These are phyloP conservation scores for Hirundichthys speculiger DNA, from an alignment of 2,113 vertebrate genomes.

Conservation along the genomic window DNA sequence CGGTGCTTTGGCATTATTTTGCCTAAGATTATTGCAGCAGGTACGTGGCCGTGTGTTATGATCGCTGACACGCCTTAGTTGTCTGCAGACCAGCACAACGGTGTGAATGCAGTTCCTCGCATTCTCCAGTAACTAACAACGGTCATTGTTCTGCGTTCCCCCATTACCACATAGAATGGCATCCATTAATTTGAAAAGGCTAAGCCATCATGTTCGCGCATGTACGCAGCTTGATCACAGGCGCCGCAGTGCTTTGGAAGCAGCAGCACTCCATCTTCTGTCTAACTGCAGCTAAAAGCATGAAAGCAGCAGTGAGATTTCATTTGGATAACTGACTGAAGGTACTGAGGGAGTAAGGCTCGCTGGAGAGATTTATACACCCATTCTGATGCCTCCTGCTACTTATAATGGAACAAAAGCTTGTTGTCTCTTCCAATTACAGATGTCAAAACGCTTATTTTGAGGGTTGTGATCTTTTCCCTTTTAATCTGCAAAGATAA, in stretches of 20 bases:
- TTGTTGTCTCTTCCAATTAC: slow-evolving; percentile 85
- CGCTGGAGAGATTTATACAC: slow-evolving; percentile 70
- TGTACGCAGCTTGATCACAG: slow-evolving; percentile 64
- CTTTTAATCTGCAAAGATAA: slow-evolving; percentile 88
- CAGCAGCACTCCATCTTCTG: slow-evolving; percentile 77
- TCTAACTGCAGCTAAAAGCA: slow-evolving; percentile 73
- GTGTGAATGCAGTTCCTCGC: slow-evolving; percentile 10
- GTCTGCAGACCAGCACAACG: slow-evolving; percentile 7
- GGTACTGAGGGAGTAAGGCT: slow-evolving; percentile 72
- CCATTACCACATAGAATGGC: slow-evolving; percentile 55
- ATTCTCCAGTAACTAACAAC: slow-evolving; percentile 50
- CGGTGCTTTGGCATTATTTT: slow-evolving; percentile 46
- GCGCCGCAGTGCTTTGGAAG: slow-evolving; percentile 50
- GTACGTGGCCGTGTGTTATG: slow-evolving; percentile 16
- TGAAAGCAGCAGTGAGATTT: slow-evolving; percentile 78
- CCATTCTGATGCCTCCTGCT: slow-evolving; percentile 71
- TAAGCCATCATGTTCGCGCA: slow-evolving; percentile 59
- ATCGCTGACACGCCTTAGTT: slow-evolving; percentile 24
- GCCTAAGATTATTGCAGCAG: slow-evolving; percentile 37
- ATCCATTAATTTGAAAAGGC: slow-evolving; percentile 59
- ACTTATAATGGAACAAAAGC: slow-evolving; percentile 80
- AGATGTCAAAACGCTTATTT: slow-evolving; percentile 89
- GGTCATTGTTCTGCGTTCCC: slow-evolving; percentile 50
- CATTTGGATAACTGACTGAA: slow-evolving; percentile 80
- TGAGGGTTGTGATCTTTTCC: slow-evolving; percentile 86